Base-by-base conservation (phyloP, 2,113 vertebrate species). In the Hippocampus abdominalis region DNA sequence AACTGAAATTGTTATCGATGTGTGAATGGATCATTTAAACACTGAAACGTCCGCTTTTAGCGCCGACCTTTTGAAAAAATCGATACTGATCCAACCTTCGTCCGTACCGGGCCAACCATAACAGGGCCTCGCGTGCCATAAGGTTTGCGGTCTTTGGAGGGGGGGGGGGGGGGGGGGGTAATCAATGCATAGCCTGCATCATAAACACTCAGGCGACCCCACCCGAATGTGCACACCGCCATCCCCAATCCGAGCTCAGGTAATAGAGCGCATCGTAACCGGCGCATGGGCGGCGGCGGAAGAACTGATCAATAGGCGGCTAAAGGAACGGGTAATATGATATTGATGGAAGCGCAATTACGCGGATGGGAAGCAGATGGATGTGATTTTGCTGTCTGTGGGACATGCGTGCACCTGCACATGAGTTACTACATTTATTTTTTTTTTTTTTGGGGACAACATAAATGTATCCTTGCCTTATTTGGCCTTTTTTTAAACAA, bases 301-400 rank as follows among this genome's bases (percentile, higher is more conserved):
- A 73, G 77, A 71, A 75, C 8, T 74, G 88, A 92, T 92, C 90
- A 92, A 92, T 92, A 89, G 40, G 76, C 72, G 75, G 77, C 86
- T 72, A 85, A 89, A 86, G 85, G 84, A 86, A 83, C 84, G 86
- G 71, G 85, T 90, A 88, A 93, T 92, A 90, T 88, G 84, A 88
- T 92, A 93, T 91, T 90, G 90, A 93, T 83, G 84, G 70, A 76
- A 18, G 68, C 36, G 44, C 84, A 71, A 76, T 85, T 83, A 77
- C 78, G 73, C 71, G 73, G 78, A 74, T 29, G 65, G 44, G 27
- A 75, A 72, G 68, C 79, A 87, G 79, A 78, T 71, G 68, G 69
- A 61, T 84, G 81, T 61, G 76, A 80, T 76, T 79, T 77, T 81
- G 71, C n/a, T 42, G 70, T 51, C 56, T 1, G 48, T 44, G 27